These are phyloP conservation scores for Bombus balteatus DNA, from an alignment of 1,140 invertebrate species.

Conservation along the genomic window DNA sequence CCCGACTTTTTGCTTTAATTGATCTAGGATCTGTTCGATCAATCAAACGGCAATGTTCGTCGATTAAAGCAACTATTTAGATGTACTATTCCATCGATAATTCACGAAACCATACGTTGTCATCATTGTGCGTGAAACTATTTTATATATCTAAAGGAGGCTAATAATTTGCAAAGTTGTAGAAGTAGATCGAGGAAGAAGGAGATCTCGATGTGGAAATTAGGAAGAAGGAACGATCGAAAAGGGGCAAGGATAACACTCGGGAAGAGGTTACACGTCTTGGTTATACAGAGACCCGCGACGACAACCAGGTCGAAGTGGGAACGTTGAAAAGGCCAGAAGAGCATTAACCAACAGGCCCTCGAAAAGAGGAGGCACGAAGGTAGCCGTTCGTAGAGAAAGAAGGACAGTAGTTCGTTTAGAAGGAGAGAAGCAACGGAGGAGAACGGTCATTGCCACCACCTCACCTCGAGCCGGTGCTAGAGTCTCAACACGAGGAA, in stretches of 20 bases:
- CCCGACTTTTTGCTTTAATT: not conserved
- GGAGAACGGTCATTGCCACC: constrained; percentile 83
- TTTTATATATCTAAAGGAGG: too few relatives aligned
- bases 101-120: too few relatives aligned
- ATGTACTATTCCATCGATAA: too few relatives aligned
- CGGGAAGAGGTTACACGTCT: constrained; percentile 28
- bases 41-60: not conserved
- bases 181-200: not conserved
- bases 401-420: constrained; percentile 23
- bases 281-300: constrained; percentile 40
- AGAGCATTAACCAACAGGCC: constrained; percentile 26
- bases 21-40: not conserved
- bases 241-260: constrained; percentile 17
- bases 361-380: constrained; percentile 25
- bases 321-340: constrained; percentile 47
- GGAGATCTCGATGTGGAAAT: not conserved
- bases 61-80: not conserved
- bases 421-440: constrained; percentile 55
- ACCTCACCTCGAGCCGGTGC: constrained; percentile 76
- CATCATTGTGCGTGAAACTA: too few relatives aligned
- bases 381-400: not conserved
- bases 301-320: constrained; percentile 50
- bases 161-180: too few relatives aligned
- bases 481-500: constrained; percentile 66
- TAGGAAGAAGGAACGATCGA: not conserved